These are phyloP conservation scores for Drosophila tristis DNA, from an alignment of 1,140 invertebrate species.

Conservation along the genomic window DNA sequence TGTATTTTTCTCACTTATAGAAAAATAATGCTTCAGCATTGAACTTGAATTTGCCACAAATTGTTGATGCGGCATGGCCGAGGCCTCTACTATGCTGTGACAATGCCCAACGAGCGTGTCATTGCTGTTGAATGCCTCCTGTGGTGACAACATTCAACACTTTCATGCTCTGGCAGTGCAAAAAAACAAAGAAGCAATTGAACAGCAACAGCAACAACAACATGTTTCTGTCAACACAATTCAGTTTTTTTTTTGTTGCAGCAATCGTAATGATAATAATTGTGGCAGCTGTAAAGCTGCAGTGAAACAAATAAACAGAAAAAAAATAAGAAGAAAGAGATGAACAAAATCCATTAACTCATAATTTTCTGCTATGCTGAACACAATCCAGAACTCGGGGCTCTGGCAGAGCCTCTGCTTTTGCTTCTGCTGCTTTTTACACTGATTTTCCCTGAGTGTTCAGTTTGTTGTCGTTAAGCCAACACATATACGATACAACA, in stretches of 20 bases:
- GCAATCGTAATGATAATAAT: conserved; percentile 55
- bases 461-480: conserved; percentile 75
- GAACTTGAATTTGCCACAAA: conserved; percentile 62
- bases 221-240: conserved; percentile 61
- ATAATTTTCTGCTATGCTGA: conserved; percentile 80
- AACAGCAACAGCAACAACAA: conserved; percentile 22
- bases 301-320: background rate
- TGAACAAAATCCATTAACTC: conserved; percentile 80
- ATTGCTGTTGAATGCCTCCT: conserved; percentile 41
- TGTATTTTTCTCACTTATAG: background rate
- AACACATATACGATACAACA: conserved; percentile 20
- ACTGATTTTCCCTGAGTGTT: conserved; percentile 48
- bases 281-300: conserved; percentile 9
- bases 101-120: conserved; percentile 50
- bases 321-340: conserved; percentile 26
- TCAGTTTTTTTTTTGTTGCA: conserved; percentile 59
- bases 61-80: conserved; percentile 9
- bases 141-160: conserved; percentile 56
- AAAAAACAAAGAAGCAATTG: conserved; percentile 18
- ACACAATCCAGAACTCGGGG: conserved; percentile 55
- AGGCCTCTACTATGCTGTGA: conserved; percentile 24
- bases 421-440: too few relatives aligned
- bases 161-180: conserved; percentile 74
- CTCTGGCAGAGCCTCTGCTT: background rate
- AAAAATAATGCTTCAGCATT: conserved; percentile 39